Conservation (phyloP, 2,888 invertebrate species). For the Stenodema calcarata region DNA sequence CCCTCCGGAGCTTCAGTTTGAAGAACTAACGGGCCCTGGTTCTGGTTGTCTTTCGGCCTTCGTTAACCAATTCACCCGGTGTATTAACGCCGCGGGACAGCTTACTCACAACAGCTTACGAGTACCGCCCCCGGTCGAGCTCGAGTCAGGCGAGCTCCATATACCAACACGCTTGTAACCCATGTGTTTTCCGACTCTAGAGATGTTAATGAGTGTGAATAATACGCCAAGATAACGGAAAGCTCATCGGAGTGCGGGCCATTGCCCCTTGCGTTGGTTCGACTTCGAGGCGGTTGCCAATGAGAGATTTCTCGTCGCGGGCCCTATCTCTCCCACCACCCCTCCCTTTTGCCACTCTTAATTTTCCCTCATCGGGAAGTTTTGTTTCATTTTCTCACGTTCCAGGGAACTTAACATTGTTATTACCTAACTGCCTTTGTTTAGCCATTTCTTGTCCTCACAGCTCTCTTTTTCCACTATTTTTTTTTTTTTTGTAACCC, state of each 20-base stretch:
- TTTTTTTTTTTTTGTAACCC: background rate
- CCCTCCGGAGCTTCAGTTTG: background rate
- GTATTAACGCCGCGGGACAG: background rate
- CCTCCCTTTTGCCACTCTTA: background rate
- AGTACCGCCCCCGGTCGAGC: background rate
- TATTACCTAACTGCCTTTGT: slow-evolving; percentile 26
- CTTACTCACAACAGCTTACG: background rate
- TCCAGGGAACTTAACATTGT: slow-evolving; percentile 25
- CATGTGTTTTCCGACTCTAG: background rate
- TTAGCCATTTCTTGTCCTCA: background rate
- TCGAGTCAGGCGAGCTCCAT: background rate
- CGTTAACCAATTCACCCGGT: background rate
- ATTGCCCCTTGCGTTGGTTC: background rate
- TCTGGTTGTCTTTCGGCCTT: background rate
- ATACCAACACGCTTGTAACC: background rate
- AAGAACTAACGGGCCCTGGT: background rate
- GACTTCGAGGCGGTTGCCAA: background rate
- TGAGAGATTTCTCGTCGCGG: slow-evolving; percentile 10
- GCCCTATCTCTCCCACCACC: background rate
- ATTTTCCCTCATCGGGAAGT: slow-evolving; percentile 35
- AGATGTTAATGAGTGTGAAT: background rate
- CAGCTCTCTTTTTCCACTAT: background rate
- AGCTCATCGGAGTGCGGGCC: background rate
- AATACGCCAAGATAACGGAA: background rate
- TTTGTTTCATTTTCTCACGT: slow-evolving; percentile 26